These are phyloP conservation scores for Danionella cerebrum DNA, from an alignment of 2,113 vertebrate genomes.

Conservation along the genomic window DNA sequence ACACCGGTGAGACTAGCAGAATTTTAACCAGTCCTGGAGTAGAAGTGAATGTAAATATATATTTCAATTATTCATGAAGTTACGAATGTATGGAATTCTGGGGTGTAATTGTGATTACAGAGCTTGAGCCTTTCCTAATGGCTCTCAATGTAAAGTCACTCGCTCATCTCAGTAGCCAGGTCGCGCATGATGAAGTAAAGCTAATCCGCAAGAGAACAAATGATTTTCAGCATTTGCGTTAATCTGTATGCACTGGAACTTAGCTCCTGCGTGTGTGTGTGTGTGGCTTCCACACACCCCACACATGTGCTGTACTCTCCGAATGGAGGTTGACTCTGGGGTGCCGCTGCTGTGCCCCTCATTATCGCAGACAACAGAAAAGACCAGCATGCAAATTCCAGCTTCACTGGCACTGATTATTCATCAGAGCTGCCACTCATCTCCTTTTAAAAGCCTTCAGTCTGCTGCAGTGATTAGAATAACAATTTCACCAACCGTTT, in stretches of 20 bases:
- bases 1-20: neutral
- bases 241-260: neutral
- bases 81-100: conserved; percentile 14
- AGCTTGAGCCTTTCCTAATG: conserved; percentile 5
- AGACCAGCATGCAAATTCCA: conserved; percentile 32
- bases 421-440: conserved; percentile 24
- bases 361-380: conserved; percentile 28
- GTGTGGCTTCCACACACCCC: neutral
- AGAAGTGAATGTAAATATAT: conserved; percentile 2
- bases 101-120: conserved; percentile 3
- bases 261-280: neutral
- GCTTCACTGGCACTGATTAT: conserved; percentile 18
- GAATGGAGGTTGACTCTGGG: conserved; percentile 17
- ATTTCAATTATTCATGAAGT: conserved; percentile 25
- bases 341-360: conserved; percentile 24
- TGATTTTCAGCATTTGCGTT: neutral
- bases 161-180: neutral
- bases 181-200: neutral
- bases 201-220: neutral
- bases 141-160: conserved; percentile 2
- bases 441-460: conserved; percentile 15
- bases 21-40: neutral
- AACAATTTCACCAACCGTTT: conserved; percentile 26
- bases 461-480: conserved; percentile 27
- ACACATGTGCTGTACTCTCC: neutral